Base-by-base conservation (phyloP, 2,888 invertebrate genomes). In the Ypsolopha scabrella region DNA sequence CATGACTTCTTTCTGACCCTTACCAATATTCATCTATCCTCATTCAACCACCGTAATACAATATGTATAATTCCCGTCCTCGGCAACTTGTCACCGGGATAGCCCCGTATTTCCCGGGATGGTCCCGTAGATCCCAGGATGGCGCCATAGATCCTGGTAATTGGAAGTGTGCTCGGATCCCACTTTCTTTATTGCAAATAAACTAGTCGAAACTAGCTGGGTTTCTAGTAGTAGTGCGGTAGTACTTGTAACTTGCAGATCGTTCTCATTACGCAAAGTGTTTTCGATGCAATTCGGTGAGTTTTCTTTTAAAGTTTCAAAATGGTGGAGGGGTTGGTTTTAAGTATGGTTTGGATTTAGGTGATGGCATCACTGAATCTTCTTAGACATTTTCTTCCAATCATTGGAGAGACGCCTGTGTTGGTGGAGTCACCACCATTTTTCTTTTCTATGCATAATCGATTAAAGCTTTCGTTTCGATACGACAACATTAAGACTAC, bases 181-280 rank as follows among this genome's bases (percentile, higher is more conserved):
- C 81, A 85, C 81, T 86, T 82, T 82, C 83, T 85, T 86, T 86
- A 86, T 85, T 86, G 81, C 82, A 61, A 78, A 85, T 85, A 86
- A 86, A 85, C 80, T 82, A 81, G 74, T 75, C 75, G 74, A 70
- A 76, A 70, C 79, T 74, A 72, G 75, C 73, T 76, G 72, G 78
- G 72, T 77, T 80, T 72, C 76, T 70, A 53, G 51, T 52, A 52
- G 44, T 14, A 35, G 38, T 46, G 47, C 37, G 47, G 37, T 35
- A 6, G 46, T 34, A 46, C 24, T 24, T 24, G 24, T 46, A 37
- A 47, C 47, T 47, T 37, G 35, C 37, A 33, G 68, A 75, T 75
- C 67, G 68, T 69, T 63, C 71, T 77, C 75, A 78, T 79, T 78
- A 77, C 69, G 60, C 65, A 64, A 73, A 78, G 72, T 77, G 78